Percentiles rank a stretch among this genome's conserved stretches.
Conservation (phyloP, 2,797 vertebrate species). For the Epinephelus malabaricus region DNA sequence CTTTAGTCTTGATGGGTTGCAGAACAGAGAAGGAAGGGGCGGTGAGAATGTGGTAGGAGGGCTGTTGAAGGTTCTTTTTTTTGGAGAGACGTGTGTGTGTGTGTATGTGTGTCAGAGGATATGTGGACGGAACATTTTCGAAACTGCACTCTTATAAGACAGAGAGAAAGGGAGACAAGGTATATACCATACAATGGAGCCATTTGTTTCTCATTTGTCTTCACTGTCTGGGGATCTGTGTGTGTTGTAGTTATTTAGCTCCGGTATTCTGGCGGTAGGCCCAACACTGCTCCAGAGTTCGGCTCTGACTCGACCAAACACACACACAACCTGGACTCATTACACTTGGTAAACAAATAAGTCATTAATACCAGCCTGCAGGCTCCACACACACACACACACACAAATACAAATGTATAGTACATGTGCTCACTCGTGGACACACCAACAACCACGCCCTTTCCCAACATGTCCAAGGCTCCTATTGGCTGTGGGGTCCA, state of each 20-base stretch:
- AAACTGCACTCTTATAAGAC: conserved; percentile 55
- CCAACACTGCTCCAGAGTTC: conserved; percentile 61
- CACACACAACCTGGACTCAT: conserved; percentile 80
- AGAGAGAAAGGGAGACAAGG: conserved; percentile 47
- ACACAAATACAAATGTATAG: conserved; percentile 59
- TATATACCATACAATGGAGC: conserved; percentile 64
- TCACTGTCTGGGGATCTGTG: conserved; percentile 47
- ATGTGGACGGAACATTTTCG: conserved; percentile 44
- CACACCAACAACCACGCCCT: conserved; percentile 50
- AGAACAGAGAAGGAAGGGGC: conserved; percentile 77
- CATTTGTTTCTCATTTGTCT: conserved; percentile 80
- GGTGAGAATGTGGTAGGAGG: conserved; percentile 71
- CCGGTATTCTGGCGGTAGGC: conserved; percentile 62
- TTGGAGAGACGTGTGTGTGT: conserved; percentile 24
- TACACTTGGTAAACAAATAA: conserved; percentile 83
- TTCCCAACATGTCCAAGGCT: conserved; percentile 51
- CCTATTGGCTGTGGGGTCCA: conserved; percentile 86
- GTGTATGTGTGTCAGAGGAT: conserved; percentile 11
- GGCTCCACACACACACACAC: conserved; percentile 43
- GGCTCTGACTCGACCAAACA: conserved; percentile 69
- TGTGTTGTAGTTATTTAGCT: conserved; percentile 54
- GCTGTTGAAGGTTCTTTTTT: conserved; percentile 41
- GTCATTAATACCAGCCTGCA: conserved; percentile 80
- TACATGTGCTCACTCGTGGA: conserved; percentile 49
- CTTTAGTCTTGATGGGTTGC: conserved; percentile 86